These are phyloP conservation scores for Nyctereutes procyonoides DNA, from an alignment of 2,113 vertebrate genomes.

Conservation along the genomic window DNA sequence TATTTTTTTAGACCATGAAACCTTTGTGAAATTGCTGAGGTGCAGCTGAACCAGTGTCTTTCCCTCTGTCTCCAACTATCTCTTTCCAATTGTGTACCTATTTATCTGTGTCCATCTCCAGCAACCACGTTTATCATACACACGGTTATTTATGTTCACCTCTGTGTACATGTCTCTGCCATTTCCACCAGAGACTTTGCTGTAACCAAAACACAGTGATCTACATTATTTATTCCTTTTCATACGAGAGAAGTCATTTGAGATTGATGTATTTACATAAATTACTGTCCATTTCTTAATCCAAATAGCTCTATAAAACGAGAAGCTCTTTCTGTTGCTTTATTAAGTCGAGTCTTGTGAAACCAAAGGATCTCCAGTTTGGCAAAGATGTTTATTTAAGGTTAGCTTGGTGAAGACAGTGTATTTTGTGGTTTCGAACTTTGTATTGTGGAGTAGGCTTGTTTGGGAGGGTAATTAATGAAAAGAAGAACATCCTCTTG, in stretches of 20 bases:
- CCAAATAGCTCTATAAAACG: slow-evolving; percentile 59
- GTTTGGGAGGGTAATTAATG: slow-evolving; percentile 29
- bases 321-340: slow-evolving; percentile 28
- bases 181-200: slow-evolving; percentile 4
- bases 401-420: neutral
- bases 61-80: neutral
- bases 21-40: neutral
- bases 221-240: slow-evolving; percentile 66
- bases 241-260: slow-evolving; percentile 24
- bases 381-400: slow-evolving; percentile 42
- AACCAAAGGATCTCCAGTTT: slow-evolving; percentile 32
- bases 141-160: slow-evolving; percentile 28
- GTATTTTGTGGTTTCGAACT: slow-evolving; percentile 45
- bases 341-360: slow-evolving; percentile 56
- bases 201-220: neutral
- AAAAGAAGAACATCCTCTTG: slow-evolving; percentile 40
- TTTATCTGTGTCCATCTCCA: slow-evolving; percentile 24
- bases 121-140: neutral
- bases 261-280: slow-evolving; percentile 65
- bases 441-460: neutral
- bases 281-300: slow-evolving; percentile 68
- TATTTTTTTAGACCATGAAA: slow-evolving; percentile 49
- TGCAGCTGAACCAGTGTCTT: slow-evolving; percentile 5
- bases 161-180: neutral
- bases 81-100: neutral